These are phyloP conservation scores for Drosophila mayri DNA, from an alignment of 1,140 invertebrate species.

Conservation along the genomic window DNA sequence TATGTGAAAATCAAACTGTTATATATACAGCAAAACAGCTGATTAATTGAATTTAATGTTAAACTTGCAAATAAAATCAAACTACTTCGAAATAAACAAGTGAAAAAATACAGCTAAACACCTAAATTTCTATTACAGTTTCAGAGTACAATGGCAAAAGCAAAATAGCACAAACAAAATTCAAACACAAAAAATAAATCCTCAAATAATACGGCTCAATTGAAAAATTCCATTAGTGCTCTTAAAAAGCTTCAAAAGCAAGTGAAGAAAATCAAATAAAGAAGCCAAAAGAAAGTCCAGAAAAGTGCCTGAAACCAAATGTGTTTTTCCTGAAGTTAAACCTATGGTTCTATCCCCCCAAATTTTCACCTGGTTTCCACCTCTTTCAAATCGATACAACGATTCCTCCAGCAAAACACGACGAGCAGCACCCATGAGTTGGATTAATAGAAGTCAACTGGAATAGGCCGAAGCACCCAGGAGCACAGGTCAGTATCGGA, in stretches of 20 bases:
- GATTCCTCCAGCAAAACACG: conserved; percentile 3
- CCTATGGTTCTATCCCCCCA: conserved; percentile 2
- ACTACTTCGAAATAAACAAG: neutral
- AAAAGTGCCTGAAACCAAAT: conserved; percentile 58
- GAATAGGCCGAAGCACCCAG: conserved; percentile 42
- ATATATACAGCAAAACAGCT: neutral
- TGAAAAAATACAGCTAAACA: conserved; percentile 5
- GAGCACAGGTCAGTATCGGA: conserved; percentile 49
- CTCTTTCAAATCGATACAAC: conserved; percentile 10
- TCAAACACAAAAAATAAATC: conserved; percentile 47
- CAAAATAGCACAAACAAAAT: conserved; percentile 12
- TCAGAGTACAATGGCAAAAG: neutral
- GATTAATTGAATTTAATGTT: no score
- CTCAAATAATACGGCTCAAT: conserved; percentile 38
- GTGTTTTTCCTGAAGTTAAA: conserved; percentile 58
- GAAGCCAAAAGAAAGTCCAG: conserved; percentile 24
- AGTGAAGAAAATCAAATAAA: conserved; percentile 33
- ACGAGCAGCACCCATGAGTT: conserved; percentile 43
- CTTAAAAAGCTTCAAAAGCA: conserved; percentile 63
- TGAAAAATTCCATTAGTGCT: conserved; percentile 66
- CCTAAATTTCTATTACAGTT: conserved; percentile 1
- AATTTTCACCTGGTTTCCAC: conserved; percentile 16
- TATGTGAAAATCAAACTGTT: neutral
- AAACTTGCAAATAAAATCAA: no score
- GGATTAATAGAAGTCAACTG: conserved; percentile 49